These are phyloP conservation scores for Yponomeuta sedellus DNA, from an alignment of 2,888 invertebrate species.

Conservation along the genomic window DNA sequence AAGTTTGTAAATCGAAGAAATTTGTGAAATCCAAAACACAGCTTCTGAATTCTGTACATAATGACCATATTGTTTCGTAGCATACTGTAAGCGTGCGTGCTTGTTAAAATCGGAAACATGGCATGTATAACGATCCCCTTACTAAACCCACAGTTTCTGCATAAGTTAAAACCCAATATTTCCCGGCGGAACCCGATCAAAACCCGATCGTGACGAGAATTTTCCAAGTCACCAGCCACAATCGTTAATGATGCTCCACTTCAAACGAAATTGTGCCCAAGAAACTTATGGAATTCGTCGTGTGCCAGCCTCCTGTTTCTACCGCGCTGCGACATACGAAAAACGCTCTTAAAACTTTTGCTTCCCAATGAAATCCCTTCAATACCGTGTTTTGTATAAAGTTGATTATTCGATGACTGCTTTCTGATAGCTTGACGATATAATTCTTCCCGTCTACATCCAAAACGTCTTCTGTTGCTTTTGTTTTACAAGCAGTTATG, in stretches of 20 bases:
- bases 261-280: slow-evolving; percentile 45
- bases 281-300: slow-evolving; percentile 41
- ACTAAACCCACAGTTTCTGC: neutral
- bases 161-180: neutral
- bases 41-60: too few species aligned
- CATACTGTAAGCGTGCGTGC: too few species aligned
- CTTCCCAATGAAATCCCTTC: slow-evolving; percentile 22
- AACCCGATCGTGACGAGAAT: neutral
- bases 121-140: too few species aligned
- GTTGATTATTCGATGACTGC: slow-evolving; percentile 21
- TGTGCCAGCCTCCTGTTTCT: slow-evolving; percentile 33
- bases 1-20: too few species aligned
- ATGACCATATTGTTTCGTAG: too few species aligned
- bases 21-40: too few species aligned
- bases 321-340: slow-evolving; percentile 16
- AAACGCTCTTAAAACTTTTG: slow-evolving; percentile 26
- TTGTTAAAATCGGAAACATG: too few species aligned
- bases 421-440: slow-evolving; percentile 30
- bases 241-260: slow-evolving; percentile 55
- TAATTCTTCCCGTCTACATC: slow-evolving; percentile 30
- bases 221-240: slow-evolving; percentile 39
- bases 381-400: slow-evolving; percentile 23
- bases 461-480: slow-evolving; percentile 23
- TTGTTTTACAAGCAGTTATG: slow-evolving; percentile 17
- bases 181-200: neutral